Conservation (phyloP, 2,797 vertebrate species). For the Phoebastria nigripes region DNA sequence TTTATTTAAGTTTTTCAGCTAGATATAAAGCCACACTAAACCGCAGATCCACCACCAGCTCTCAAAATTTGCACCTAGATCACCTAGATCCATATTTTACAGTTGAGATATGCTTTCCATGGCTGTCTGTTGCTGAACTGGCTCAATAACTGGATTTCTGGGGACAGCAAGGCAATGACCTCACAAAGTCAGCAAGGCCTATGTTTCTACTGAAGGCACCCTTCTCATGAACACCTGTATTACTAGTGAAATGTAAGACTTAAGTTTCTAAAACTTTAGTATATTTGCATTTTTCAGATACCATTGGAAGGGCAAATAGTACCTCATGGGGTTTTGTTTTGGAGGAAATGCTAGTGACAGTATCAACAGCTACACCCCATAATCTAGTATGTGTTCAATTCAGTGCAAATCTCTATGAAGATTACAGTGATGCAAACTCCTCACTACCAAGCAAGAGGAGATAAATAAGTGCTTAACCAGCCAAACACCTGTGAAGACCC, state of each 20-base stretch:
- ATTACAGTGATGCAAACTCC: background rate
- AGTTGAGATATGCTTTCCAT: background rate
- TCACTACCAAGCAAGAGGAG: background rate
- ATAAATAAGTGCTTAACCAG: background rate
- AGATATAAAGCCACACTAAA: background rate
- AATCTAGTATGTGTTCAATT: background rate
- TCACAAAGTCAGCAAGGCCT: background rate
- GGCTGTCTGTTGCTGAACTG: background rate
- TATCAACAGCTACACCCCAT: background rate
- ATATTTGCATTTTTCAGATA: background rate
- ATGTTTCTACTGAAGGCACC: background rate
- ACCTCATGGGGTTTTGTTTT: background rate
- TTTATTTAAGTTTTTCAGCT: background rate
- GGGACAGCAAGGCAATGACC: background rate
- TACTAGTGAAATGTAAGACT: background rate
- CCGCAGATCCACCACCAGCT: background rate
- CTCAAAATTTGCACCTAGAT: background rate
- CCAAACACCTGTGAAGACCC: background rate
- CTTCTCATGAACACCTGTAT: background rate
- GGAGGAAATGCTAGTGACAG: background rate
- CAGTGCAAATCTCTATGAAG: background rate
- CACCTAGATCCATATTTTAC: background rate
- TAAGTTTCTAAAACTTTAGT: background rate
- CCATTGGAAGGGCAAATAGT: background rate
- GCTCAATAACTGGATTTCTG: background rate